Evolutionary conservation across 30 jellyfish, hydroid and myxozoan species (phyloP).

Genomic region (Aurelia sp.): DNA sequence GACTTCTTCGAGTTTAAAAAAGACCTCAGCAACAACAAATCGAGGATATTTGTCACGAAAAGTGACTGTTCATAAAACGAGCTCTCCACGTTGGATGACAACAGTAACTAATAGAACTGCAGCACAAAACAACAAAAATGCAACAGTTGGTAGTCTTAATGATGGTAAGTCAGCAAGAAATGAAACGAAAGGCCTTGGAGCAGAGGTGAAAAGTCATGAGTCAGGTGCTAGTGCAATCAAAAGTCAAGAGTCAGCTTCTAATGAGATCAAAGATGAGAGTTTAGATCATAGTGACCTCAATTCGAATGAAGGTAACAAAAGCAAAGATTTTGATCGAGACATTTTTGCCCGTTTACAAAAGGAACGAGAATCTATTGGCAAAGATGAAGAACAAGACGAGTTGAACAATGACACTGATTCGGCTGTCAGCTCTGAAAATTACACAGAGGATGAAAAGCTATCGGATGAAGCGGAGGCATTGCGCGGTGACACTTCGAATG

Average conservation of each 20-base stretch:
- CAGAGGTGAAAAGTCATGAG: neutral
- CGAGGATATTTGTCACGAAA: no score
- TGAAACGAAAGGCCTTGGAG: neutral
- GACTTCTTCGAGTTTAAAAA: no score
- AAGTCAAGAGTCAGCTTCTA: neutral
- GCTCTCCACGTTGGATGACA: no score
- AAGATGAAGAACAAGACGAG: slow-evolving; percentile 17
- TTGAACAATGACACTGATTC: neutral
- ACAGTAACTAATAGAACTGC: no score
- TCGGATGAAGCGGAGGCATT: neutral
- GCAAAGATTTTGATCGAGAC: slow-evolving; percentile 43
- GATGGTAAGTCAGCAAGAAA: no score
- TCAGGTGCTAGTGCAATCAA: neutral
- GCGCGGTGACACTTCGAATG: slow-evolving; percentile 6
- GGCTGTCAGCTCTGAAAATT: neutral
- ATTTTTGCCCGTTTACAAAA: slow-evolving; percentile 27
- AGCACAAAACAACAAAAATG: no score
- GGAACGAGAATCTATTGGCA: slow-evolving; percentile 50
- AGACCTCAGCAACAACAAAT: no score
- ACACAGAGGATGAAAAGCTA: neutral
- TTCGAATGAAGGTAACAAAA: neutral
- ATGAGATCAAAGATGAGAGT: neutral
- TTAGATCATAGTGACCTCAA: neutral
- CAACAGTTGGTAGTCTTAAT: no score
- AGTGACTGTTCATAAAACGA: no score